phyloP scores from a whole-genome alignment of 2,113 vertebrate species.

The Perca flavescens region DNA sequence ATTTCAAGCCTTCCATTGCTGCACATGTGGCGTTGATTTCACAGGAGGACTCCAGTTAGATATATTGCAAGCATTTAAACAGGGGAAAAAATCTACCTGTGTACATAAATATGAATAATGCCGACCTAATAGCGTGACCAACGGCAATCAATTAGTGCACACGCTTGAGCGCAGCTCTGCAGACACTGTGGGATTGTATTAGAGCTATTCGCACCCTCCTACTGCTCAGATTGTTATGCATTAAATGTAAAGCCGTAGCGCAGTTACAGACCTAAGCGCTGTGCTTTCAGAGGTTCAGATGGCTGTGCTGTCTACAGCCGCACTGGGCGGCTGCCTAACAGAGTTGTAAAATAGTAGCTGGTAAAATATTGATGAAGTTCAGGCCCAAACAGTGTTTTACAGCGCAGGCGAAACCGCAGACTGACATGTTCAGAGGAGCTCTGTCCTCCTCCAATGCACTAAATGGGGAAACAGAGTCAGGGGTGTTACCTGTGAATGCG shows the following conservation, averaged over 20 bases:
- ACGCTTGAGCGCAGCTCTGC: constrained; percentile 17
- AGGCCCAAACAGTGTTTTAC: constrained; percentile 46
- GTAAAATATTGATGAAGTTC: constrained; percentile 66
- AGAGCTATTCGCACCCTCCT: neutral
- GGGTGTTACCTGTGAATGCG: constrained; percentile 1
- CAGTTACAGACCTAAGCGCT: neutral
- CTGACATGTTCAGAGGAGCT: constrained; percentile 12
- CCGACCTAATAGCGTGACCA: constrained; percentile 21
- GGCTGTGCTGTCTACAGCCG: neutral
- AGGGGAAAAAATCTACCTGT: constrained; percentile 18
- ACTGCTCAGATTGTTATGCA: neutral
- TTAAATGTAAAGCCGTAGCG: neutral
- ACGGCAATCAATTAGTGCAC: constrained; percentile 51
- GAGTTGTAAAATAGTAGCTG: constrained; percentile 12
- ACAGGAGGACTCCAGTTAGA: constrained; percentile 47
- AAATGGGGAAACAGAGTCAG: neutral
- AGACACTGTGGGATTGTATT: neutral
- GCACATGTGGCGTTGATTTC: constrained; percentile 47
- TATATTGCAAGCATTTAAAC: constrained; percentile 41
- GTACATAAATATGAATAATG: constrained; percentile 61
- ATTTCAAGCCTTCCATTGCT: constrained; percentile 33
- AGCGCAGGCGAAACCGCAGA: constrained; percentile 51
- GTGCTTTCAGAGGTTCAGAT: constrained; percentile 17
- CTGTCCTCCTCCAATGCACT: neutral
- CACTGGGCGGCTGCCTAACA: neutral